Conservation (phyloP, 2,113 vertebrate species). For the Prietella phreatophila region DNA sequence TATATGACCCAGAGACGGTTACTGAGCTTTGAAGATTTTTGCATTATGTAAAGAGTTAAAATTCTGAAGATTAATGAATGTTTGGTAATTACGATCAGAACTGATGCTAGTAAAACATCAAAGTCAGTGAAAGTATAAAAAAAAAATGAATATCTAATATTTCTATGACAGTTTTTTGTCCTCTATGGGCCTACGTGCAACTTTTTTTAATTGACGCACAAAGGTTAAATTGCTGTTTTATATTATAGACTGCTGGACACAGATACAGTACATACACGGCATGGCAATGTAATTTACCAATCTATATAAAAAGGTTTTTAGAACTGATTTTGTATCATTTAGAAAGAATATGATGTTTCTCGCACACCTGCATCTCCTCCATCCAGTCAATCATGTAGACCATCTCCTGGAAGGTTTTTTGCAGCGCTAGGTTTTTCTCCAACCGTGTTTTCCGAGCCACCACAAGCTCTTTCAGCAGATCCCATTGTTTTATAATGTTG, state of each 20-base stretch:
- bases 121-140: no score
- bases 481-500: slow-evolving; percentile 91
- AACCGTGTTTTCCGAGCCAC: slow-evolving; percentile 79
- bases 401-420: slow-evolving; percentile 97
- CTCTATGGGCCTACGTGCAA: no score
- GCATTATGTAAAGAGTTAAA: no score
- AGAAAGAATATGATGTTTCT: not conserved
- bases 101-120: no score
- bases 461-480: slow-evolving; percentile 83
- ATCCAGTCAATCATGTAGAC: slow-evolving; percentile 99
- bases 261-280: not conserved
- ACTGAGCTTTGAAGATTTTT: no score
- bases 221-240: not conserved
- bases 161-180: no score
- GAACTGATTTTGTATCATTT: not conserved
- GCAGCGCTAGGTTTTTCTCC: slow-evolving; percentile 88
- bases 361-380: slow-evolving; percentile 91
- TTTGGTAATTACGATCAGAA: no score
- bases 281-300: not conserved
- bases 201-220: no score
- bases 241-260: not conserved
- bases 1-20: no score
- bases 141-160: no score
- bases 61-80: no score
- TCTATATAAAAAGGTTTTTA: not conserved